Evolutionary conservation across 2,113 vertebrate species (phyloP), one percentile per base, ranked within the genome.

Genomic region (Enhydra lutris): DNA sequence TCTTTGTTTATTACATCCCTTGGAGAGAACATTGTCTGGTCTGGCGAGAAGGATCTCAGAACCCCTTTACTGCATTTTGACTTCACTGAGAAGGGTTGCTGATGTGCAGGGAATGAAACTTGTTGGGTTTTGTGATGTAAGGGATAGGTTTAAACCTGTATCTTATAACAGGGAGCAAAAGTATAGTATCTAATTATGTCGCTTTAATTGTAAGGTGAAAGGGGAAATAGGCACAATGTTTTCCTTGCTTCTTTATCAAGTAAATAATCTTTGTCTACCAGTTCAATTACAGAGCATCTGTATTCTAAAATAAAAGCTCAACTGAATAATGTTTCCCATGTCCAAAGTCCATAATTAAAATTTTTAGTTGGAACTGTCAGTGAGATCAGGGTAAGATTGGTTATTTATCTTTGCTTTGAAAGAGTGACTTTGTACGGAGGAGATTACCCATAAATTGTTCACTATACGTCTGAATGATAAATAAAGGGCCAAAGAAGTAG

Each of bases 71-170:
- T 29, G 52, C 24, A 34, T 80, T 73, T 90, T 6, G 11, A 1
- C 29, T 71, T 85, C 71, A 17, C 45, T 8, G 23, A 63, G 83
- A 57, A 65, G 34, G 45, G 29, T 34, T 81, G 18, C 39, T 11
- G 18, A 73, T 69, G 34, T 29, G 36, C 81, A 57, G 0, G 0
- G 52, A 79, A 47, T 15, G 90, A 97, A 97, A 96, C 71, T 82
- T 6, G 39, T 79, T 86, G 36, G 86, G 94, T 97, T 97, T 96
- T 94, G 45, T 61, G 87, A 94, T n/a, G 63, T 87, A 82, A 94
- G 92, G 96, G 97, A 98, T 97, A 87, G n/a, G 97, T 97, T 97
- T 94, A 95, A 96, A 97, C 97, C 84, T 97, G 94, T 82, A 91
- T 83, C 92, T 96, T 94, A 88, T 82, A 96, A 91, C 90, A 97